Base-by-base conservation (phyloP, 2,888 invertebrate genomes). In the Philopedon plagiatum region DNA sequence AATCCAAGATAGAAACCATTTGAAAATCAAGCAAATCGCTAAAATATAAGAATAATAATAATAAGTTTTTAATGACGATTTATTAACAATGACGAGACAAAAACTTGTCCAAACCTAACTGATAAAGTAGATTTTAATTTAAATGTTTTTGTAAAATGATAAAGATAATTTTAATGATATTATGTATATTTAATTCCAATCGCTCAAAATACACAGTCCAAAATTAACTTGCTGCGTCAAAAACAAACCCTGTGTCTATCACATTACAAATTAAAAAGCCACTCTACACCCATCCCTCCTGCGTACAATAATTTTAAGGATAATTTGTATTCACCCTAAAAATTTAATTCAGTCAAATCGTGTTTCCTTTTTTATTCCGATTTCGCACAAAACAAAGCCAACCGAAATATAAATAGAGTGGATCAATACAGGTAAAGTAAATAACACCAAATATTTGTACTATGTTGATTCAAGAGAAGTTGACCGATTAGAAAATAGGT, bases 301-400 rank as follows among this genome's bases (percentile, higher is more conserved):
- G 44, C 8, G 41, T 29, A 39, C 21, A 11, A 44, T 61, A 29
- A 61, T 61, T 44, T 15, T n/a, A 26, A 61, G 44, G 29, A 54
- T 54, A 54, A 54, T 54, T 54, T 54, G 29, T 54, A 54, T 54
- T 54, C 51, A 54, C 51, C 51, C 58, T 34, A 46, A 58, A 58
- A 41, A 29, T 58, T 46, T 44, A 66, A 66, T 58, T 41, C 57
- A 32, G n/a, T 23, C 32, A 58, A 60, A 66, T 46, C 49, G 34
- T 44, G 60, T 44, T 49, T 46, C 60, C 61, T 54, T 58, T 67
- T 67, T 67, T 60, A n/a, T 51, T 32, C 51, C 49, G 37, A 67
- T 60, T 60, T 60, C 51, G 46, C 51, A 61, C 58, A 67, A 60
- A 64, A 51, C 63, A 37, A 18, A 51, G 32, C 49, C 21, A 37